Conservation (phyloP, 2,888 invertebrate genomes). For the Plagiodera versicolora region DNA sequence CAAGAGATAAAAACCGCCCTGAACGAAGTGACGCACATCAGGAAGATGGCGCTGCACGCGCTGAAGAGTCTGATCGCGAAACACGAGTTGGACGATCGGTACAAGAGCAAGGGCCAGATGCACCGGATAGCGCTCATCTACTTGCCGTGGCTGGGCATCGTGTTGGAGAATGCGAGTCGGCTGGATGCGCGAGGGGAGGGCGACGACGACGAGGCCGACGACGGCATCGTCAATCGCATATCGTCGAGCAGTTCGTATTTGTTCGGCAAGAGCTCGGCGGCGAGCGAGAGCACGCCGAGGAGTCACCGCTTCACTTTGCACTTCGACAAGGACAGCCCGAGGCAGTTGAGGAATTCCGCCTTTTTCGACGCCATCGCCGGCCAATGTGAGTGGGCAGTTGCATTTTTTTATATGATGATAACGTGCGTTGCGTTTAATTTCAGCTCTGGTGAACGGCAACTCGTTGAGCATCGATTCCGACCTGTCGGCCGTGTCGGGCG, state of each 20-base stretch:
- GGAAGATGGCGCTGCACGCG: slow-evolving; percentile 77
- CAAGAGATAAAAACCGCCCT: slow-evolving; percentile 87
- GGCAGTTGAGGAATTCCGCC: slow-evolving; percentile 75
- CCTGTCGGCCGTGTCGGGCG: slow-evolving; percentile 69
- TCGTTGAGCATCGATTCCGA: slow-evolving; percentile 79
- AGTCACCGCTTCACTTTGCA: slow-evolving; percentile 70
- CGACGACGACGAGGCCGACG: slow-evolving; percentile 52
- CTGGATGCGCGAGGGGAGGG: slow-evolving; percentile 59
- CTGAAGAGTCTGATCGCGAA: slow-evolving; percentile 88
- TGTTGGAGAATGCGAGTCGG: slow-evolving; percentile 84
- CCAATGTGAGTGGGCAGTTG: slow-evolving; percentile 55
- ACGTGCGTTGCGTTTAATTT: slow-evolving; percentile 27
- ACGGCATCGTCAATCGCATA: slow-evolving; percentile 56
- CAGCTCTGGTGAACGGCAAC: slow-evolving; percentile 72
- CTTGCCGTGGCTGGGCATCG: slow-evolving; percentile 86
- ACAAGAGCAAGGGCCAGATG: slow-evolving; percentile 62
- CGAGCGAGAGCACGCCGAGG: slow-evolving; percentile 62
- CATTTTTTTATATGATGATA: too few relatives aligned
- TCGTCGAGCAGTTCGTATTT: slow-evolving; percentile 64
- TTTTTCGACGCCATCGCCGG: slow-evolving; percentile 74
- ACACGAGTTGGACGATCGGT: slow-evolving; percentile 89
- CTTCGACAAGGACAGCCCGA: slow-evolving; percentile 73
- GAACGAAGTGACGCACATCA: slow-evolving; percentile 80
- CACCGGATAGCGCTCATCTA: slow-evolving; percentile 87
- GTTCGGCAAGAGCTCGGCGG: slow-evolving; percentile 57